Base-by-base conservation (phyloP, 2,888 invertebrate species). In the Pardosa pseudoannulata region DNA sequence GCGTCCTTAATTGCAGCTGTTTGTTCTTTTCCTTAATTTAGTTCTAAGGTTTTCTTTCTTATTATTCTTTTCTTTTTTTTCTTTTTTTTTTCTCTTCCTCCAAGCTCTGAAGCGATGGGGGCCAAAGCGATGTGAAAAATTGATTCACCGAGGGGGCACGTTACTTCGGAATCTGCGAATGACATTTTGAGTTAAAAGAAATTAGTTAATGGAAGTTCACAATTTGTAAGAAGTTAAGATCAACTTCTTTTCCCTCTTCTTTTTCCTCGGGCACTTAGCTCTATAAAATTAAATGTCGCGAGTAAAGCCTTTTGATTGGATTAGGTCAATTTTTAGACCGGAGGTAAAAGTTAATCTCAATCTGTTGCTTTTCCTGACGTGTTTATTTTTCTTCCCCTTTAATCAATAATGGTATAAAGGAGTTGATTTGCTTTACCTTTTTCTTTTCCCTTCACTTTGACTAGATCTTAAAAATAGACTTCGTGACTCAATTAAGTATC, bases 1-100 rank as follows among this genome's bases (percentile, higher is more conserved):
- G 75, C 32, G 70, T 46, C 29, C 71, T 62, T 83, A 83, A 83
- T 83, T 83, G 82, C 71, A 62, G 36, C 46, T 76, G 76, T 83
- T 83, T 76, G 75, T 76, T 72, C 81, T 41, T 46, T 39, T 68
- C 46, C 46, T n/a, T 68, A 68, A 68, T 68, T 68, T 68, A n/a
- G 56, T 56, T 56, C 23, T 56, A 56, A n/a, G 56, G 56, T 56
- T 56, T 56, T 56, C 56, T 23, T 56, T 56, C 56, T n/a, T 56
- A 56, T 56, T 56, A 56, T 56, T 56, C n/a, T n/a, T n/a, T n/a
- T n/a, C n/a, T n/a, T n/a, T n/a, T n/a, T n/a, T n/a, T n/a, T n/a
- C n/a, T n/a, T n/a, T n/a, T n/a, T n/a, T n/a, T n/a, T n/a, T n/a
- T n/a, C n/a, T n/a, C n/a, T 56, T 56, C 6, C 7, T 5, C 23